Conservation (phyloP, 1,140 invertebrate genomes). For the Paraescarpia echinospica region DNA sequence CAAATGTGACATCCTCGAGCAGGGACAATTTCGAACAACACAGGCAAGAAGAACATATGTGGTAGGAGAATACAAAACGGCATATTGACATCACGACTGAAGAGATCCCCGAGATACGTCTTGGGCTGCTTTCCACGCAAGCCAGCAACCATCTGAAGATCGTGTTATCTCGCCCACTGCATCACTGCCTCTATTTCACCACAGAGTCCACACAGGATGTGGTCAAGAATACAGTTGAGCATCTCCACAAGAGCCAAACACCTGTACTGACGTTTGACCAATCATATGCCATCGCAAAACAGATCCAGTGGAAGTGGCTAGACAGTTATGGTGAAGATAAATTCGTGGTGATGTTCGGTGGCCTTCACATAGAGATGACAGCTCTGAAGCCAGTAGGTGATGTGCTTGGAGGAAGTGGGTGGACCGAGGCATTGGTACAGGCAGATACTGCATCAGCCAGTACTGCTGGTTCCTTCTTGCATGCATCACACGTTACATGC, state of each 20-base stretch:
- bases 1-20: neutral
- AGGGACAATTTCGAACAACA: too few species aligned
- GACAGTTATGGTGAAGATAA: conserved; percentile 35
- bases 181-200: neutral
- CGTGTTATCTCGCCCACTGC: neutral
- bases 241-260: neutral
- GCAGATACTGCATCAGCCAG: too few species aligned
- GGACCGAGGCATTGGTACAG: conserved; percentile 29
- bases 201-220: neutral
- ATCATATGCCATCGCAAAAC: conserved; percentile 35
- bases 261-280: conserved; percentile 26
- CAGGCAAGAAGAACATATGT: too few species aligned
- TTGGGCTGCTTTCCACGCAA: neutral
- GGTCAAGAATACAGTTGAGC: neutral
- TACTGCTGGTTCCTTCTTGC: too few species aligned
- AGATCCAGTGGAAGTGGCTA: conserved; percentile 36
- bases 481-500: too few species aligned
- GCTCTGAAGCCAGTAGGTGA: conserved; percentile 33
- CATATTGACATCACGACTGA: too few species aligned
- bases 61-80: too few species aligned
- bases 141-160: neutral
- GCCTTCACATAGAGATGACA: conserved; percentile 39
- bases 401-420: conserved; percentile 34
- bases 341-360: conserved; percentile 40
- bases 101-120: too few species aligned